These are phyloP conservation scores for Psittacus erithacus DNA, from an alignment of 2,113 vertebrate genomes.

Conservation along the genomic window DNA sequence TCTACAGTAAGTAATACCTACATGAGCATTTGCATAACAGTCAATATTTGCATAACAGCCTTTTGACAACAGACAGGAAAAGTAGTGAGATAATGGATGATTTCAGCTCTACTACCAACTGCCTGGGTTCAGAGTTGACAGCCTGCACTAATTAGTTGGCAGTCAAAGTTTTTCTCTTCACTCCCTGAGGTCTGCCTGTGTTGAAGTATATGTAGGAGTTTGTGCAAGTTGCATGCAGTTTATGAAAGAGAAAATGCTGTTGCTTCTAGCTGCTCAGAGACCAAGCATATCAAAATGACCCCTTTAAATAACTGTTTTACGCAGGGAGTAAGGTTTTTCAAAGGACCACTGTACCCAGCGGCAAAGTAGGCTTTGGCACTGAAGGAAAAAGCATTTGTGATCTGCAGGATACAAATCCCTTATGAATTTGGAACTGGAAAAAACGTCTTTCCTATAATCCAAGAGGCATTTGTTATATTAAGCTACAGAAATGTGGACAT, in stretches of 20 bases:
- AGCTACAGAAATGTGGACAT: background rate
- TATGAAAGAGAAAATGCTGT: background rate
- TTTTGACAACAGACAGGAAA: background rate
- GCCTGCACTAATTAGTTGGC: background rate
- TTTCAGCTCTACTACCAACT: background rate
- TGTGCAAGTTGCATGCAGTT: background rate
- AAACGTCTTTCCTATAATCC: background rate
- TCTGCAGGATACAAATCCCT: background rate
- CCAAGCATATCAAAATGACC: background rate
- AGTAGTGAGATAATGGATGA: background rate
- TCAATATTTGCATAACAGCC: no score
- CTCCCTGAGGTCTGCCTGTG: background rate
- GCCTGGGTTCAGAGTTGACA: background rate
- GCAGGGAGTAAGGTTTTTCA: background rate
- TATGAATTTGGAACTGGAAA: background rate
- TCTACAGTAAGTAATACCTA: background rate
- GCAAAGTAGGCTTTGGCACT: background rate
- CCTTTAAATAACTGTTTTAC: background rate
- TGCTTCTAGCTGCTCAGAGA: background rate
- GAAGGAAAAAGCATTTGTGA: background rate
- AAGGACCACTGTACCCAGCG: background rate
- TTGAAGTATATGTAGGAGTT: background rate
- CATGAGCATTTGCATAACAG: background rate
- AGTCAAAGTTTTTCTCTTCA: background rate
- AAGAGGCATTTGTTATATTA: background rate